Conservation (phyloP, 2,888 invertebrate species). For the Tetragonisca angustula region DNA sequence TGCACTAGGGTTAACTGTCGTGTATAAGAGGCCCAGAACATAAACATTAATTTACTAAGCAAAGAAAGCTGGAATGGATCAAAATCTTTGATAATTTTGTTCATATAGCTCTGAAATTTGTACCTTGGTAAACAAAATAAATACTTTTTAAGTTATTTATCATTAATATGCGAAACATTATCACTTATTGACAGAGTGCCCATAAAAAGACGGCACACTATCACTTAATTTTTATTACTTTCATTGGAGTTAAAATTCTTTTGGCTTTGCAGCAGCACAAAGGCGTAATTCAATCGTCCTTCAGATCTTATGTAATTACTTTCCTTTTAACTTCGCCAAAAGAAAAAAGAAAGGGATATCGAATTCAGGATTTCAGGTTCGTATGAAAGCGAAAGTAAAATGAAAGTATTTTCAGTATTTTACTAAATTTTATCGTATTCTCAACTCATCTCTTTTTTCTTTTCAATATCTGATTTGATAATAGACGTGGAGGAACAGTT, state of each 20-base stretch:
- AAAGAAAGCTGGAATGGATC: conserved; percentile 51
- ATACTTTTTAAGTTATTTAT: conserved; percentile 79
- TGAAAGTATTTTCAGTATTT: conserved; percentile 46
- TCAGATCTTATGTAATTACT: conserved; percentile 28
- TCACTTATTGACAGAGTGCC: conserved; percentile 62
- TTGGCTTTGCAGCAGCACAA: neutral
- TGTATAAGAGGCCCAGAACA: conserved; percentile 45
- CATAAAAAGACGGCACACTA: neutral
- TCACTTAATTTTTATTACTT: conserved; percentile 5
- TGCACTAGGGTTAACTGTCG: conserved; percentile 61
- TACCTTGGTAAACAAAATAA: conserved; percentile 67
- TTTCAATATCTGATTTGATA: neutral
- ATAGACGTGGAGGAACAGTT: neutral
- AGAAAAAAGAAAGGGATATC: conserved; percentile 8
- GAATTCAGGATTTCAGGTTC: conserved; percentile 9
- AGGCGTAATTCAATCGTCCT: conserved; percentile 13
- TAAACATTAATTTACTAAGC: conserved; percentile 46
- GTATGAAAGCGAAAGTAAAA: conserved; percentile 45
- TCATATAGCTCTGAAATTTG: conserved; percentile 66
- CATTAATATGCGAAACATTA: conserved; percentile 75
- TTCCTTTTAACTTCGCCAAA: conserved; percentile 11
- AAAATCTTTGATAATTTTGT: conserved; percentile 58
- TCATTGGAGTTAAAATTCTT: neutral
- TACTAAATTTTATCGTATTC: conserved; percentile 30
- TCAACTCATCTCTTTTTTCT: conserved; percentile 18